phyloP scores from a whole-genome alignment of 2,797 vertebrate genomes.

The Lacerta viridis region DNA sequence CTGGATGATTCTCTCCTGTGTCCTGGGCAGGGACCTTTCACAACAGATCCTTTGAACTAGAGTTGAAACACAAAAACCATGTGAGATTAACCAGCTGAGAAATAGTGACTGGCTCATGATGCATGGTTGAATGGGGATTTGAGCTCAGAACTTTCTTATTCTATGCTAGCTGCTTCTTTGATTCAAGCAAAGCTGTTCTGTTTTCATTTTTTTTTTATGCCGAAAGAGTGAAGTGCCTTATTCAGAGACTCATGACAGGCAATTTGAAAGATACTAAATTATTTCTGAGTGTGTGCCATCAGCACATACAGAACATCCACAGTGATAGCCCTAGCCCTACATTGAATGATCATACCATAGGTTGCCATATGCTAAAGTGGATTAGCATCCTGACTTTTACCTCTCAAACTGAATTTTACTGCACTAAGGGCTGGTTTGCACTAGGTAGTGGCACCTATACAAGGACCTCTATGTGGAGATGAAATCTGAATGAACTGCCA shows the following conservation, averaged over 20 bases:
- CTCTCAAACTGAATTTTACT: background rate
- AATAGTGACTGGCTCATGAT: background rate
- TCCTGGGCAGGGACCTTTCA: background rate
- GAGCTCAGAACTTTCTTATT: background rate
- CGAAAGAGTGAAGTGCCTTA: constrained; percentile 73
- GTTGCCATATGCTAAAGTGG: background rate
- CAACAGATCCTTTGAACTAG: background rate
- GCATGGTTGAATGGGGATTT: background rate
- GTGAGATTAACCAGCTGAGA: background rate
- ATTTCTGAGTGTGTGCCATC: constrained; percentile 35
- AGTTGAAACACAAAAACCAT: background rate
- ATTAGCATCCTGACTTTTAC: background rate
- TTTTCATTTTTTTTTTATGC: constrained; percentile 46
- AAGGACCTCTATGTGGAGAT: background rate
- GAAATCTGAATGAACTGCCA: background rate
- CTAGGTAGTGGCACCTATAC: too few species aligned
- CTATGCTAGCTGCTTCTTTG: background rate
- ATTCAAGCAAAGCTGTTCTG: background rate
- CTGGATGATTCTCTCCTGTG: background rate
- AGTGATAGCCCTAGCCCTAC: background rate
- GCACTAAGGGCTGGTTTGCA: background rate
- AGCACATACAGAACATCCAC: background rate
- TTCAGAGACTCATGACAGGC: constrained; percentile 69
- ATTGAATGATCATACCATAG: background rate
- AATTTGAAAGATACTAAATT: constrained; percentile 59